phyloP scores from a whole-genome alignment of 2,113 vertebrate species.

The Saguinus midas region DNA sequence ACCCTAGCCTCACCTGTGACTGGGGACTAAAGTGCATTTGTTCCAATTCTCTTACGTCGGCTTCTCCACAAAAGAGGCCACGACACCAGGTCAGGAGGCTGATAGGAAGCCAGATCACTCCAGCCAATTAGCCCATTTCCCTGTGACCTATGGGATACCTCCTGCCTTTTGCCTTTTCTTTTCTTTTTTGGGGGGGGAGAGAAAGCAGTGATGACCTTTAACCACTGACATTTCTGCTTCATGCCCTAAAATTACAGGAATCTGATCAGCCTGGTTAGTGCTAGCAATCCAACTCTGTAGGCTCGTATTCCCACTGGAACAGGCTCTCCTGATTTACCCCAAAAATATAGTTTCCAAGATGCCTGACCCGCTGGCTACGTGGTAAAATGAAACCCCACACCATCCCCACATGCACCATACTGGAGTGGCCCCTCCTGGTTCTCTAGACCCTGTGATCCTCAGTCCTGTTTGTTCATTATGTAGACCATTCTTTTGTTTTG shows the following conservation, averaged over 20 bases:
- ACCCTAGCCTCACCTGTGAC: not conserved
- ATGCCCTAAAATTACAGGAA: slow-evolving; percentile 8
- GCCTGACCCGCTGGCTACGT: not conserved
- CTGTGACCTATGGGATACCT: not conserved
- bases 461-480: not conserved
- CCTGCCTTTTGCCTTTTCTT: not conserved
- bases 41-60: not conserved
- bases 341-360: not conserved
- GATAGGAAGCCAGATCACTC: not conserved
- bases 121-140: not conserved
- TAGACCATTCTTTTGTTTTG: not conserved
- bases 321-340: not conserved
- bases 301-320: not conserved
- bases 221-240: slow-evolving; percentile 12
- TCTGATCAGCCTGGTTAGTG: not conserved
- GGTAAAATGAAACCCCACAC: not conserved
- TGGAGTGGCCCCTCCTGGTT: not conserved
- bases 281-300: not conserved
- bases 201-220: not conserved
- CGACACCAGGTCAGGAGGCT: not conserved
- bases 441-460: not conserved
- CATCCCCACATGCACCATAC: not conserved
- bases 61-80: not conserved
- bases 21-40: not conserved
- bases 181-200: not conserved